Evolutionary conservation across 1,140 invertebrate species (phyloP), one percentile per base, ranked within the genome.

Genomic region (Lasioglossum baleicum): DNA sequence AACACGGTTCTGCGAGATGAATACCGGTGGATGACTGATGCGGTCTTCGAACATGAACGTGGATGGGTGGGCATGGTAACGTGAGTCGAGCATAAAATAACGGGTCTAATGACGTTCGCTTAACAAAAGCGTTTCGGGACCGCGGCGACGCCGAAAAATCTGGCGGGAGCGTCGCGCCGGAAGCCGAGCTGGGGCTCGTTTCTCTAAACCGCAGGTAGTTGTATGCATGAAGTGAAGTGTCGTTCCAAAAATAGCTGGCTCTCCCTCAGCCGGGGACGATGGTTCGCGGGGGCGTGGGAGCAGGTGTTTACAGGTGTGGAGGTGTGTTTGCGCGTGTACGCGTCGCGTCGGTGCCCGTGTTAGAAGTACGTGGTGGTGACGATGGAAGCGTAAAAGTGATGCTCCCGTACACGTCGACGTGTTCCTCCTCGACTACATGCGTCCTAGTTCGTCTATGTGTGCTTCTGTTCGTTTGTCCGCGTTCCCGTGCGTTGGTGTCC

Each of bases 381-480:
- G 71, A 80, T 42, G 77, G 70, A 61, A 75, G 64, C 64, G 71
- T 67, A 67, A 80, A 80, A 80, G 78, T 80, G 53, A 20, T 20
- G 48, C 35, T 15, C 35, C 8, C 44, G 26, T n/a, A 40, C 6
- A n/a, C 26, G 53, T 58, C 7, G 20, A 2, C 44, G 42, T n/a
- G 42, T 26, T 31, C 35, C 72, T 56, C 53, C 31, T 42, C 15
- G 20, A 0, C 42, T 42, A 42, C 35, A 73, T 51, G 68, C 58
- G 80, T 53, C 48, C 58, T 2, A 0, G 64, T 42, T n/a, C n/a
- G 10, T 13, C 48, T 22, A 17, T 31, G n/a, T 15, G 63, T 17
- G 51, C 56, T 56, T 65, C 53, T 60, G 64, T 67, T 26, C 44
- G 56, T 56, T 53, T 65, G 44, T 61, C 74, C 26, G 26, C 35